A percentile compares a stretch with the other conserved stretches of the same genome.
Conservation (phyloP, 1,140 invertebrate genomes). For the Scaptomyza hsui region DNA sequence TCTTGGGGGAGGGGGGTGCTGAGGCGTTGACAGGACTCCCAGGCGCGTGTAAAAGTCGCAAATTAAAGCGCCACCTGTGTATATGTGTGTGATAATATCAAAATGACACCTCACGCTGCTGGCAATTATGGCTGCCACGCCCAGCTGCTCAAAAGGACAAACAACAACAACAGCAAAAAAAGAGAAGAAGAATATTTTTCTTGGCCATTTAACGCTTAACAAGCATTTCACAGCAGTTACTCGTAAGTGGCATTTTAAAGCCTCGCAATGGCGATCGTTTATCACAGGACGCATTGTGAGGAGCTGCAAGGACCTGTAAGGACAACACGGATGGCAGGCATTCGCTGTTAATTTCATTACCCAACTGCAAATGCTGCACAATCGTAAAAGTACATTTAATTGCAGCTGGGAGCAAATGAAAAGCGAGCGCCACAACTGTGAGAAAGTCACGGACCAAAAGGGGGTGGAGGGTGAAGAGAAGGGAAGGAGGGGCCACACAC, state of each 20-base stretch:
- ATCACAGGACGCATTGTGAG: slow-evolving; percentile 39
- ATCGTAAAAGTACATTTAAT: slow-evolving; percentile 81
- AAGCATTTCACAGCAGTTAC: slow-evolving; percentile 65
- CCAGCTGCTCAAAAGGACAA: slow-evolving; percentile 14
- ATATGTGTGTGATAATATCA: slow-evolving; percentile 46
- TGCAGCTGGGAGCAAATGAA: slow-evolving; percentile 60
- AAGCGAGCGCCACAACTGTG: slow-evolving; percentile 22
- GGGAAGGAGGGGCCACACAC: background rate
- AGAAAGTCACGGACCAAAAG: slow-evolving; percentile 13
- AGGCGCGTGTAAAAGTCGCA: slow-evolving; percentile 57
- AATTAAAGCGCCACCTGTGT: slow-evolving; percentile 74
- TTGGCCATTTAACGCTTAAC: slow-evolving; percentile 64
- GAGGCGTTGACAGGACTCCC: slow-evolving; percentile 44
- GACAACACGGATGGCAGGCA: too few relatives aligned
- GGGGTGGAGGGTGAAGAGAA: background rate
- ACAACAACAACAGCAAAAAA: background rate
- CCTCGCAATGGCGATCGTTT: slow-evolving; percentile 63
- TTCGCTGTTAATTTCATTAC: slow-evolving; percentile 75
- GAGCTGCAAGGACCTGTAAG: slow-evolving; percentile 3
- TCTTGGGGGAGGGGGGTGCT: background rate
- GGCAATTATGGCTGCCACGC: slow-evolving; percentile 57
- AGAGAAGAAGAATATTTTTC: slow-evolving; percentile 33
- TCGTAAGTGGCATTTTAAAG: slow-evolving; percentile 77
- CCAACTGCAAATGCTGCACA: slow-evolving; percentile 63
- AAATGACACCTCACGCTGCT: slow-evolving; percentile 37